Conservation (phyloP, 2,888 invertebrate species). For the Unio pictorum region DNA sequence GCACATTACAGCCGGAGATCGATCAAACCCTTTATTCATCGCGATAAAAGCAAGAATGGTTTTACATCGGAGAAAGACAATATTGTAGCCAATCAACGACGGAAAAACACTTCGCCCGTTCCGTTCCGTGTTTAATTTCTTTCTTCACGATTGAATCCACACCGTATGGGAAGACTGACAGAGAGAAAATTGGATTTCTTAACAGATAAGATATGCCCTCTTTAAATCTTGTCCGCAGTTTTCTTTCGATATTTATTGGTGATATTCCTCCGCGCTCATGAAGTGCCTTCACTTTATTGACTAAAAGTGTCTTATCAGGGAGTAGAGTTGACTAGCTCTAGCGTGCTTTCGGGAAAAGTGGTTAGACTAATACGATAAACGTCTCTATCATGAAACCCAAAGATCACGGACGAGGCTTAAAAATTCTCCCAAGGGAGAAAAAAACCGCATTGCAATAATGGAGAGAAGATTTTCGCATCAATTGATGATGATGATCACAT, state of each 20-base stretch:
- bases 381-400: constrained; percentile 19
- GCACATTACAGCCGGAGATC: constrained; percentile 25
- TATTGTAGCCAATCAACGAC: constrained; percentile 40
- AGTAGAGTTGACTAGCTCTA: constrained; percentile 32
- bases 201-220: constrained; percentile 30
- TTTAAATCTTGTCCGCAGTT: constrained; percentile 23
- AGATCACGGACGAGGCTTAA: constrained; percentile 35
- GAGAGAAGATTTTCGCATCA: constrained; percentile 20
- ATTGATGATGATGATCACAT: constrained; percentile 18
- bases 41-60: constrained; percentile 21
- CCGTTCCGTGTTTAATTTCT: constrained; percentile 53
- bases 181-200: constrained; percentile 64
- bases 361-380: constrained; percentile 38
- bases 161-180: constrained; percentile 51
- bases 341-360: constrained; percentile 29
- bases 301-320: constrained; percentile 25
- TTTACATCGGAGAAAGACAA: constrained; percentile 19
- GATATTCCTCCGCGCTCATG: constrained; percentile 33
- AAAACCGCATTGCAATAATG: constrained; percentile 21
- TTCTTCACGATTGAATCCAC: constrained; percentile 46
- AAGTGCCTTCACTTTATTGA: constrained; percentile 22
- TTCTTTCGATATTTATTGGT: constrained; percentile 34
- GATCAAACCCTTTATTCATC: constrained; percentile 16
- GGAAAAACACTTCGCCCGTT: constrained; percentile 47
- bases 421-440: constrained; percentile 19